phyloP scores from a whole-genome alignment of 2,888 invertebrate species.

The Sphaerophoria taeniata region DNA sequence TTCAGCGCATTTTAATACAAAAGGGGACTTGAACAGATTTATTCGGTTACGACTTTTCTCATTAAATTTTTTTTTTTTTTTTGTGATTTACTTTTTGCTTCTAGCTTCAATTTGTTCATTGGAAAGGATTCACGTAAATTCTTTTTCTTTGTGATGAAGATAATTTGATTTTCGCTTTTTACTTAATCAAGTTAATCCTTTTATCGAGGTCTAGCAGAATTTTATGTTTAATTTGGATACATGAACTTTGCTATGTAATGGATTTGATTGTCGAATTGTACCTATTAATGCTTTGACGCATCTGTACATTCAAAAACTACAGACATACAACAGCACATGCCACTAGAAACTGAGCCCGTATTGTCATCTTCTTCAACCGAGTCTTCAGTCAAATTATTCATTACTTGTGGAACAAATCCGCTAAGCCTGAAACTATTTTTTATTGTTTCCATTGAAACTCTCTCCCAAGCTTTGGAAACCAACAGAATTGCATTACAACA shows the following conservation, averaged over 20 bases:
- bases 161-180: conserved; percentile 53
- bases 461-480: too few relatives aligned
- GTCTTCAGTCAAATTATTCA: too few relatives aligned
- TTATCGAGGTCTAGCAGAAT: conserved; percentile 60
- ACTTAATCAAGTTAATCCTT: conserved; percentile 66
- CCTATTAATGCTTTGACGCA: too few relatives aligned
- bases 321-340: too few relatives aligned
- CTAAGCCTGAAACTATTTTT: too few relatives aligned
- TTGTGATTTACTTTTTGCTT: conserved; percentile 22
- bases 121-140: conserved; percentile 55
- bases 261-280: background rate
- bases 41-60: conserved; percentile 53
- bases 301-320: too few relatives aligned
- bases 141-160: conserved; percentile 55
- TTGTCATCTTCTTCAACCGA: too few relatives aligned
- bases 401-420: too few relatives aligned
- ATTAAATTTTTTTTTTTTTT: conserved; percentile 45
- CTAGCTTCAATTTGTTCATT: conserved; percentile 46
- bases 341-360: too few relatives aligned
- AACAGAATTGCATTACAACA: too few relatives aligned
- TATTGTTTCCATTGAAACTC: too few relatives aligned
- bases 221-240: conserved; percentile 29
- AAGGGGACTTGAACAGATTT: conserved; percentile 66
- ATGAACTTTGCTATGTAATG: background rate
- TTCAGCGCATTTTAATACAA: conserved; percentile 50